A percentile compares a stretch with the other conserved stretches of the same genome.
Evolutionary conservation across 2,888 invertebrate genomes (phyloP).

Genomic region (Pecten maximus): DNA sequence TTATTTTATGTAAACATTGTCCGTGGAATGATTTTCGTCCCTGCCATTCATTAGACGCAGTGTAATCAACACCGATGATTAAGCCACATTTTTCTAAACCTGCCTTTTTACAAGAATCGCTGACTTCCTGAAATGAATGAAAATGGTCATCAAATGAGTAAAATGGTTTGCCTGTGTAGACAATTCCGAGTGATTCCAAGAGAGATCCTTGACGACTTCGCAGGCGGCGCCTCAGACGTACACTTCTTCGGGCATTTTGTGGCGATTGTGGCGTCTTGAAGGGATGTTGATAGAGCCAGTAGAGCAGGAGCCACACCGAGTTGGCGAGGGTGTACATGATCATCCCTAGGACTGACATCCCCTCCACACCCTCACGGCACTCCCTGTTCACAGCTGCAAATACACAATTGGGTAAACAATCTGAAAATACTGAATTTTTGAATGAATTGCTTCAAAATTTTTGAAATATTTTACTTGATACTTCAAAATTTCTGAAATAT

Average conservation of each 20-base stretch:
- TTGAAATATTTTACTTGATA: too few relatives aligned
- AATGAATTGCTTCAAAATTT: too few relatives aligned
- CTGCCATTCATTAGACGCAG: conserved; percentile 85
- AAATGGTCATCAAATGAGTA: conserved; percentile 80
- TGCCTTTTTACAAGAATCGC: conserved; percentile 82
- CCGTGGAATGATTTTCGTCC: conserved; percentile 83
- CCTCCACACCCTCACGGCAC: not conserved
- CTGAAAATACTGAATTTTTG: not conserved
- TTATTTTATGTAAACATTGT: conserved; percentile 81
- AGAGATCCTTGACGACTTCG: not conserved
- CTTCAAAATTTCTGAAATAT: too few relatives aligned
- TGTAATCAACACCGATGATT: conserved; percentile 85
- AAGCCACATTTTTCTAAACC: conserved; percentile 83
- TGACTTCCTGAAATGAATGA: conserved; percentile 81
- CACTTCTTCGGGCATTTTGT: not conserved
- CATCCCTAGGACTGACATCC: conserved; percentile 50
- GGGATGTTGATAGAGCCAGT: conserved; percentile 48
- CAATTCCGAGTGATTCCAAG: not conserved
- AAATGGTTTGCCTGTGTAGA: conserved; percentile 57
- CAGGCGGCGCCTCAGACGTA: conserved; percentile 25
- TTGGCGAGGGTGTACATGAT: conserved; percentile 53
- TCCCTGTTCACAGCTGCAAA: not conserved
- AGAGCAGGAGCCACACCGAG: conserved; percentile 46
- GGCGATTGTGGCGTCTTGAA: not conserved
- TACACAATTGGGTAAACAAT: not conserved